Percentiles rank a stretch among this genome's conserved stretches.
phyloP scores from a whole-genome alignment of 2,113 vertebrate genomes.

The Platanista minor region DNA sequence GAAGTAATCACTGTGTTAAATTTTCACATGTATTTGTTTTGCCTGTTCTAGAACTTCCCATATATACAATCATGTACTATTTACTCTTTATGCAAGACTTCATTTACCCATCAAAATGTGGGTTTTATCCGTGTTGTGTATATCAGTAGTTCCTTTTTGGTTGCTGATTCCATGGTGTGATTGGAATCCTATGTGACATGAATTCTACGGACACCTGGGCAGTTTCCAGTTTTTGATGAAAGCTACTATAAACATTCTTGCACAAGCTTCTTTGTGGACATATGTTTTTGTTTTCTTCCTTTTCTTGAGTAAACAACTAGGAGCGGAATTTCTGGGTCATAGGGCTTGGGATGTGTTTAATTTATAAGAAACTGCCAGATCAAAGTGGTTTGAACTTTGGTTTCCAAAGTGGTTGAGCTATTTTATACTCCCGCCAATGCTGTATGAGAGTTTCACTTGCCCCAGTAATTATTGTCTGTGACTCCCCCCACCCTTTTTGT shows the following conservation, averaged over 20 bases:
- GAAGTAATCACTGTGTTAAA: background rate
- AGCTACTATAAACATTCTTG: background rate
- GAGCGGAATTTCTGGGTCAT: background rate
- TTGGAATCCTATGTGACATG: background rate
- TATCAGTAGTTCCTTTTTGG: background rate
- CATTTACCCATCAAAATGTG: background rate
- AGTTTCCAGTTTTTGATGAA: background rate
- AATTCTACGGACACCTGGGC: background rate
- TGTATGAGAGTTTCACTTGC: background rate
- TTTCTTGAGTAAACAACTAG: background rate
- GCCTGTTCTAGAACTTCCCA: background rate
- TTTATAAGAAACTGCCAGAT: background rate
- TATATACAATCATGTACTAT: background rate
- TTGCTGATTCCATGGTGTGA: background rate
- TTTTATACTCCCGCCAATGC: background rate
- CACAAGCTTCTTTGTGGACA: background rate
- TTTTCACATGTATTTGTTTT: background rate
- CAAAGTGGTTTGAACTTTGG: background rate
- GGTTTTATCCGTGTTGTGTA: background rate
- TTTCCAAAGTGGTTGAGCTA: background rate
- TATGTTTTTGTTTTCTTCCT: background rate
- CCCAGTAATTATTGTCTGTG: background rate
- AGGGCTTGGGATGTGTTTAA: background rate
- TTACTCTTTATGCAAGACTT: background rate
- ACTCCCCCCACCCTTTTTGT: background rate